These are phyloP conservation scores for Autographa pulchrina DNA, from an alignment of 2,888 invertebrate species.

Conservation along the genomic window DNA sequence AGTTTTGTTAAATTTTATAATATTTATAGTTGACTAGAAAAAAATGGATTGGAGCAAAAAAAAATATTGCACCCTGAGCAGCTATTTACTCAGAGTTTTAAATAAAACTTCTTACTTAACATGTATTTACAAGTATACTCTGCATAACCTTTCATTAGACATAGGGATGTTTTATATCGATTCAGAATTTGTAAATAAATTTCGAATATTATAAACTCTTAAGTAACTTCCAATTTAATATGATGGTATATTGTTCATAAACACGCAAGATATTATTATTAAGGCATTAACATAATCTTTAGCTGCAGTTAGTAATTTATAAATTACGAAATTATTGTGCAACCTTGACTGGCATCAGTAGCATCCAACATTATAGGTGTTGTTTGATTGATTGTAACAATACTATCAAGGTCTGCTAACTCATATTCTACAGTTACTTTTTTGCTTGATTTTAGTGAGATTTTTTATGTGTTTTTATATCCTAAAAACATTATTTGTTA, in stretches of 20 bases:
- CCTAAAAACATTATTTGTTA: too few relatives aligned
- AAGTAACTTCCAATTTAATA: background rate
- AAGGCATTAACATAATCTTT: background rate
- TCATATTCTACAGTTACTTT: background rate
- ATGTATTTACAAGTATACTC: too few relatives aligned
- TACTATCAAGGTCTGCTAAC: background rate
- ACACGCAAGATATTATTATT: background rate
- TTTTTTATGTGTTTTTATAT: background rate
- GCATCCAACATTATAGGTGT: background rate
- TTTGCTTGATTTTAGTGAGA: background rate
- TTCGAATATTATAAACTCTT: too few relatives aligned
- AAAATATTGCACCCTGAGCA: too few relatives aligned
- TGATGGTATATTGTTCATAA: background rate
- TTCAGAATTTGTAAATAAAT: too few relatives aligned
- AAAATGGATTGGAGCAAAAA: too few relatives aligned
- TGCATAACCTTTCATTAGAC: too few relatives aligned
- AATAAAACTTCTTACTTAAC: too few relatives aligned
- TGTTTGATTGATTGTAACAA: conserved; percentile 4
- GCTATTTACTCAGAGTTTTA: too few relatives aligned
- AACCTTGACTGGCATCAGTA: background rate
- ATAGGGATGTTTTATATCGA: too few relatives aligned
- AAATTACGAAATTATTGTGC: conserved; percentile 2
- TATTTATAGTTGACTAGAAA: too few relatives aligned
- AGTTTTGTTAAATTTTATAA: too few relatives aligned
- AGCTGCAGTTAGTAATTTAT: background rate